These are phyloP conservation scores for Pseudomyrmex gracilis DNA, from an alignment of 1,140 invertebrate genomes.

Conservation along the genomic window DNA sequence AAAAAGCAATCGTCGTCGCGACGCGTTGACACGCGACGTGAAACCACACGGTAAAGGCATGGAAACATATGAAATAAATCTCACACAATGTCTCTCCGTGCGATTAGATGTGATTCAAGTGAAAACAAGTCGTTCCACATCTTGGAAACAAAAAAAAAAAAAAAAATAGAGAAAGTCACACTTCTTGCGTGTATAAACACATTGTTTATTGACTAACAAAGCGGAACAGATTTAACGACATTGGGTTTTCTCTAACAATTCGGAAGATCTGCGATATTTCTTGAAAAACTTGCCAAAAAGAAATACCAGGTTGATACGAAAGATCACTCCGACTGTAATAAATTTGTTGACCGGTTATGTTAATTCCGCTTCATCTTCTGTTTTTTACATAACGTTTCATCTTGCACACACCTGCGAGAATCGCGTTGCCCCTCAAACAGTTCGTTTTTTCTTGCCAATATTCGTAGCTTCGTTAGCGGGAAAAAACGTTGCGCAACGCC, in stretches of 20 bases:
- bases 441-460: slow-evolving; percentile 14
- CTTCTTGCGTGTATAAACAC: background rate
- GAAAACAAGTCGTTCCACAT: background rate
- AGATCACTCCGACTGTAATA: background rate
- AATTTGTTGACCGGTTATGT: slow-evolving; percentile 35
- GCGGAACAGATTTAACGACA: background rate
- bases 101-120: slow-evolving; percentile 22
- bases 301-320: background rate
- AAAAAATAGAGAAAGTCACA: background rate
- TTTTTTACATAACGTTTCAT: slow-evolving; percentile 41
- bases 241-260: background rate
- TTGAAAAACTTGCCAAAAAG: background rate
- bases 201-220: background rate
- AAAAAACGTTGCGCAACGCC: slow-evolving; percentile 32
- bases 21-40: background rate
- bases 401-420: background rate
- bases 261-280: background rate
- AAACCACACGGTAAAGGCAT: slow-evolving; percentile 11
- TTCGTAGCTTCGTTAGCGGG: slow-evolving; percentile 22
- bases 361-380: background rate
- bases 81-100: background rate
- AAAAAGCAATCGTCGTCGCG: slow-evolving; percentile 29
- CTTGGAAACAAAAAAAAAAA: too few species aligned
- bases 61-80: slow-evolving; percentile 65
- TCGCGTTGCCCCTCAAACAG: slow-evolving; percentile 8